Conservation (phyloP, 2,888 invertebrate genomes). For the Sinhomidia bicolor region DNA sequence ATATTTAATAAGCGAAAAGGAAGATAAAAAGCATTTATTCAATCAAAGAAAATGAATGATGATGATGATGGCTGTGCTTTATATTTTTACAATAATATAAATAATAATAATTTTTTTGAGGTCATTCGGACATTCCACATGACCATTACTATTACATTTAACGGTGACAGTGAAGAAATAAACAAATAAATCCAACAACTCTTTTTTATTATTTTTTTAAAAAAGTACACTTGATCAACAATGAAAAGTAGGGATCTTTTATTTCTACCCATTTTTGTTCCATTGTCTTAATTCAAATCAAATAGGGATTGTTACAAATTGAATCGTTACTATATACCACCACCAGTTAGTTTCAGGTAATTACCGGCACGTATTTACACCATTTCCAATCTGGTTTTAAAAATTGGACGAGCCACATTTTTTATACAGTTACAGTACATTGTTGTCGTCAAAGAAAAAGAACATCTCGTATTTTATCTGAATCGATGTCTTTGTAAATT, state of each 20-base stretch:
- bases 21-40: neutral
- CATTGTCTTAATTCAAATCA: slow-evolving; percentile 6
- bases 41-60: slow-evolving; percentile 1
- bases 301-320: too few relatives aligned
- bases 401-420: slow-evolving; percentile 22
- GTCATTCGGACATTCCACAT: slow-evolving; percentile 58
- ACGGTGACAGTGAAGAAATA: neutral
- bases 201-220: too few relatives aligned
- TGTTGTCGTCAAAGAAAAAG: slow-evolving; percentile 26
- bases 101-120: slow-evolving; percentile 57
- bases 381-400: slow-evolving; percentile 28
- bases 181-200: too few relatives aligned
- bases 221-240: too few relatives aligned
- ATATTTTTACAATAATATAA: slow-evolving; percentile 14
- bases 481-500: slow-evolving; percentile 43
- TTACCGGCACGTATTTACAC: neutral
- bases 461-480: neutral
- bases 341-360: neutral
- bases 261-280: neutral
- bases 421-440: slow-evolving; percentile 51
- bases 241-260: neutral
- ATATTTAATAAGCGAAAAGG: slow-evolving; percentile 11
- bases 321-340: slow-evolving; percentile 11
- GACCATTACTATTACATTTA: neutral
- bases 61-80: neutral